These are phyloP conservation scores for Clarias pachynema DNA, from an alignment of 2,797 vertebrate species.

Conservation along the genomic window DNA sequence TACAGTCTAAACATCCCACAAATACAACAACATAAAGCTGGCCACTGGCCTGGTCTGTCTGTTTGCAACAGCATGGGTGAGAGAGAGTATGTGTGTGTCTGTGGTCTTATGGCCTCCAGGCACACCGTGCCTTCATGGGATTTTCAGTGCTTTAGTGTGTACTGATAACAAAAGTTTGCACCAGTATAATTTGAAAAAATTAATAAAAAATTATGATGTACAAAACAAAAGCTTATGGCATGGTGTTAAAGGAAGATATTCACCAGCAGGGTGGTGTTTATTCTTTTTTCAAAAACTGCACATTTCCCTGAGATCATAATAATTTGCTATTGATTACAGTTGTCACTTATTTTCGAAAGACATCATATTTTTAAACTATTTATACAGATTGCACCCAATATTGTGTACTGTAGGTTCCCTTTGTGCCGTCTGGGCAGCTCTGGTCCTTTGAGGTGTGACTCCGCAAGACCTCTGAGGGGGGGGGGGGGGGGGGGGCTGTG, in stretches of 20 bases:
- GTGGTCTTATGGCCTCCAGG: constrained; percentile 10
- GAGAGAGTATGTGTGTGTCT: not conserved
- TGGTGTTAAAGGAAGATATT: not conserved
- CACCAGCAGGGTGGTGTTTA: not conserved
- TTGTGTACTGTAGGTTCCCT: too few relatives aligned
- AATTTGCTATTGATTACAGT: not conserved
- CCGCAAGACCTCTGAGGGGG: too few relatives aligned
- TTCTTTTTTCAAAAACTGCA: not conserved
- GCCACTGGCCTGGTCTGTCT: constrained; percentile 33
- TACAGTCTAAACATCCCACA: constrained; percentile 59
- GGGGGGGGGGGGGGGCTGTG: too few relatives aligned
- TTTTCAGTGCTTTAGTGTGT: not conserved
- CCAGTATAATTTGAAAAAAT: not conserved
- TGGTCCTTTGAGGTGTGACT: too few relatives aligned
- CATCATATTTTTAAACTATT: not conserved
- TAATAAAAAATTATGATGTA: not conserved
- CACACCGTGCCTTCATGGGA: not conserved
- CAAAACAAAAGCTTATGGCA: not conserved
- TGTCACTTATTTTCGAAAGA: not conserved
- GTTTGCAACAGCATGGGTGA: constrained; percentile 24
- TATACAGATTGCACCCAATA: not conserved
- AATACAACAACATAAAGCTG: constrained; percentile 48
- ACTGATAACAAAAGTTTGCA: not conserved
- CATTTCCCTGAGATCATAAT: not conserved
- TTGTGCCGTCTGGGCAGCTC: too few relatives aligned